Evolutionary conservation across 2,888 invertebrate genomes (phyloP), one percentile per base, ranked within the genome.

Genomic region (Hirtodrosophila histrioides): DNA sequence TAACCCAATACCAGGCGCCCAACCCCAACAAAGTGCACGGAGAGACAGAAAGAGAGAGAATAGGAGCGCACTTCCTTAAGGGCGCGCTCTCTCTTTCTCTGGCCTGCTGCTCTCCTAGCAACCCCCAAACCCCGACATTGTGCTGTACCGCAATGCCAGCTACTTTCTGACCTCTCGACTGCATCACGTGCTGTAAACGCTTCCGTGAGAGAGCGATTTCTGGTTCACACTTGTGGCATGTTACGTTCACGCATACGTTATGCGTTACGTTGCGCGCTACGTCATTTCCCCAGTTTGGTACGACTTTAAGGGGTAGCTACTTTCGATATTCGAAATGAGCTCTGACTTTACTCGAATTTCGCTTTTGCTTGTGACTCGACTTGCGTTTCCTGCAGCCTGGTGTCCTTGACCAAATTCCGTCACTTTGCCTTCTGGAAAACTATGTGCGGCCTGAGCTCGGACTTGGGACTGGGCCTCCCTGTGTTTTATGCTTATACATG

Each of bases 401-500:
- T 78, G 86, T 86, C 88, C 89, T 90, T 90, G 88, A 90, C 89
- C 88, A 89, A 76, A 68, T 80, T 87, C 61, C 53, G 55, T 68
- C n/a, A 46, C 45, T 58, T 64, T 57, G 54, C 58, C 55, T 54
- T 39, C 11, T 24, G 51, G 33, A 12, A 48, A 55, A 67, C 23
- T 48, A 60, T 57, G 45, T 35, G 23, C 43, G 17, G 31, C 53
- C 23, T 58, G 41, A 0, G 44, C 39, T 11, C n/a, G n/a, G 27
- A 4, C 8, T 43, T 33, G 9, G 3, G 4, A 31, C 3, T 35
- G 17, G 3, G 8, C 44, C 27, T 50, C 6, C 40, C 11, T n/a
- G 31, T 31, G 7, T 3, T 12, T 11, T 1, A 17, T 1, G 31
- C 29, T 17, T 60, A 27, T 3, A 27, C 17, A 17, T 17, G 2